Percentiles rank a stretch among this genome's conserved stretches.
Conservation (phyloP, 2,113 vertebrate genomes). For the Aleadryas rufinucha region DNA sequence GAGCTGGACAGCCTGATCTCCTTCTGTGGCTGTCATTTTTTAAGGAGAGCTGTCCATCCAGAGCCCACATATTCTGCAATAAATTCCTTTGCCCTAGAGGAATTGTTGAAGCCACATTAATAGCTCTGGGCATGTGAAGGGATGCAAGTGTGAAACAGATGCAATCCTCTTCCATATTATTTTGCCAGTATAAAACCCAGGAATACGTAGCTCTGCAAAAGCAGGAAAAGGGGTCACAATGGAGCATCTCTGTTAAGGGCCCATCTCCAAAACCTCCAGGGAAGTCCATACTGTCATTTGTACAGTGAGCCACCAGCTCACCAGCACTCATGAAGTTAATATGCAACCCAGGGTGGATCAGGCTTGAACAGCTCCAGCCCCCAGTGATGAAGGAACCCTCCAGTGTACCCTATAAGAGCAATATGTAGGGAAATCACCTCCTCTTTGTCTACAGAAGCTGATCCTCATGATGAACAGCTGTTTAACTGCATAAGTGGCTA, state of each 20-base stretch:
- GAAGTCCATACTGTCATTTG: not conserved
- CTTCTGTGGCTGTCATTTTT: not conserved
- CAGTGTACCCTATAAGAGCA: not conserved
- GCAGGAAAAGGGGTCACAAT: not conserved
- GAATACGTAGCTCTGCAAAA: not conserved
- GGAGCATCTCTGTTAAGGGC: not conserved
- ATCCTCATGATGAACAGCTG: not conserved
- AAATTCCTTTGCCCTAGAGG: not conserved
- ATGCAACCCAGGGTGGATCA: not conserved
- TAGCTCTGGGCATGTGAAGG: not conserved
- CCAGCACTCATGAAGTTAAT: not conserved
- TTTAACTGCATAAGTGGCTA: fast-evolving
- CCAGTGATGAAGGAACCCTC: not conserved
- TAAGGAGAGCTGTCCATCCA: not conserved
- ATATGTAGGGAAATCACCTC: not conserved
- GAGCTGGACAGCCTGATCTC: not conserved
- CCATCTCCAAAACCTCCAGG: not conserved
- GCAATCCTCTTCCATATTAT: not conserved
- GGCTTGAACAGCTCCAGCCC: fast-evolving
- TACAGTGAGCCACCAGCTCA: not conserved
- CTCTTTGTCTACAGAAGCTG: not conserved
- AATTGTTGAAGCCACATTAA: not conserved
- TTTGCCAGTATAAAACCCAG: not conserved
- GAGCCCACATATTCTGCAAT: not conserved
- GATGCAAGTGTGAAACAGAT: not conserved